Evolutionary conservation across 2,888 invertebrate genomes (phyloP).

Genomic region (Hoplodrina blanda): DNA sequence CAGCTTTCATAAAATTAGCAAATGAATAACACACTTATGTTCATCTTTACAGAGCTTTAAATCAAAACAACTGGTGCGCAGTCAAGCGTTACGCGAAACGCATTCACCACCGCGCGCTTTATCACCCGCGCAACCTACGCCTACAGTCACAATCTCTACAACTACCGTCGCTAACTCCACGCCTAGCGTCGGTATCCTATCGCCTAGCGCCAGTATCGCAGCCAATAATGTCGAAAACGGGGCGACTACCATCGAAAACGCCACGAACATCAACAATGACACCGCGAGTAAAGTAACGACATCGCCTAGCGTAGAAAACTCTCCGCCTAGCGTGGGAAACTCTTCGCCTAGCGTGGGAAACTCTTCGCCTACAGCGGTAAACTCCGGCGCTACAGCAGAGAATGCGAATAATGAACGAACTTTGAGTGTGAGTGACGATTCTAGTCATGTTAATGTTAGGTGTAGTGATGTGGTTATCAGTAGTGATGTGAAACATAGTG

Average conservation of each 20-base stretch:
- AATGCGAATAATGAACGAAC: constrained; percentile 45
- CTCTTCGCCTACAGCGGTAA: constrained; percentile 17
- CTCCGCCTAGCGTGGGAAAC: constrained; percentile 6
- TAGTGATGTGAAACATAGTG: constrained; percentile 64
- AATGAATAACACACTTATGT: neutral
- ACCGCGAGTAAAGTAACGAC: constrained; percentile 6
- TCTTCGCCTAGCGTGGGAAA: constrained; percentile 4
- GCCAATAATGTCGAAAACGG: constrained; percentile 13
- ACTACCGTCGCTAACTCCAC: constrained; percentile 6
- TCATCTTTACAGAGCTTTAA: constrained; percentile 90
- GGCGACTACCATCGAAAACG: constrained; percentile 4
- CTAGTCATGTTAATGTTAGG: constrained; percentile 82
- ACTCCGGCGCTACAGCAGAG: constrained; percentile 10
- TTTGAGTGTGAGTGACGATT: constrained; percentile 66
- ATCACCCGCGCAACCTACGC: constrained; percentile 77
- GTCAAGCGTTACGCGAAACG: constrained; percentile 97
- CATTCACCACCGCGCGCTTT: constrained; percentile 92
- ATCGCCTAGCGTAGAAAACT: constrained; percentile 2
- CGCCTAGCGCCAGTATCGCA: neutral
- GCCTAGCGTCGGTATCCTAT: constrained; percentile 1
- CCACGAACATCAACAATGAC: neutral
- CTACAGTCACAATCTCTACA: constrained; percentile 23
- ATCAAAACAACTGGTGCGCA: constrained; percentile 95
- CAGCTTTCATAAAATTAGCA: neutral
- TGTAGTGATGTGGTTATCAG: constrained; percentile 65